phyloP scores from a whole-genome alignment of 2,797 vertebrate species.

The Thalassophryne amazonica region DNA sequence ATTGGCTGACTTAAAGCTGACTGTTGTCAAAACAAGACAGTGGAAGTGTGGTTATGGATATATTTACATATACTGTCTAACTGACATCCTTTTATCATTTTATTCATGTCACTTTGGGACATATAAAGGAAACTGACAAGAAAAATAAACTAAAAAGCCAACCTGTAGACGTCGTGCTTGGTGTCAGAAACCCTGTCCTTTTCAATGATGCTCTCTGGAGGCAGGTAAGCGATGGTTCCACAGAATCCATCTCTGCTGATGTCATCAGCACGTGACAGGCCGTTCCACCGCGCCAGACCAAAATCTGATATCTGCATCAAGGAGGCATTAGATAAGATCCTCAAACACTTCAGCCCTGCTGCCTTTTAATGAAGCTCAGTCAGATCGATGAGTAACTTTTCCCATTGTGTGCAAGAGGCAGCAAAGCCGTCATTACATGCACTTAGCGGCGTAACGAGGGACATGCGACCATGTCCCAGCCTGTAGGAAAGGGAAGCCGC shows the following conservation, averaged over 20 bases:
- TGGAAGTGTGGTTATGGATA: background rate
- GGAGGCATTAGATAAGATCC: slow-evolving; percentile 26
- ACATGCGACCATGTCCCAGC: slow-evolving; percentile 57
- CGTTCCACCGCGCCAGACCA: slow-evolving; percentile 94
- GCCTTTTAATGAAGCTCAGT: slow-evolving; percentile 8
- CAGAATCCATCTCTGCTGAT: slow-evolving; percentile 96
- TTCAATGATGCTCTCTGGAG: slow-evolving; percentile 94
- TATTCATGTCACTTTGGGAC: background rate
- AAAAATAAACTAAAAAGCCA: slow-evolving; percentile 17
- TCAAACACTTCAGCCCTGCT: background rate
- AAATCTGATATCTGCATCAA: slow-evolving; percentile 92
- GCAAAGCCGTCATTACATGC: slow-evolving; percentile 53
- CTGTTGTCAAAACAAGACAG: background rate
- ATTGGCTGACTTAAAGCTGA: background rate
- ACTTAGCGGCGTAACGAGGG: slow-evolving; percentile 54
- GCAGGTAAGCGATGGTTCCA: slow-evolving; percentile 96
- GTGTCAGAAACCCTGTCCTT: slow-evolving; percentile 93
- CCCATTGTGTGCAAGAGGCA: slow-evolving; percentile 34
- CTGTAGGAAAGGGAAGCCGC: slow-evolving; percentile 67
- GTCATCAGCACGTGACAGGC: slow-evolving; percentile 90
- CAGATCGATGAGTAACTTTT: slow-evolving; percentile 51
- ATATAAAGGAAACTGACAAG: background rate
- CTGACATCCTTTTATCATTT: no score
- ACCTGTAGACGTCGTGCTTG: slow-evolving; percentile 98
- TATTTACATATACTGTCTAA: background rate